Conservation (phyloP, 2,113 vertebrate genomes). For the Podarcis muralis region DNA sequence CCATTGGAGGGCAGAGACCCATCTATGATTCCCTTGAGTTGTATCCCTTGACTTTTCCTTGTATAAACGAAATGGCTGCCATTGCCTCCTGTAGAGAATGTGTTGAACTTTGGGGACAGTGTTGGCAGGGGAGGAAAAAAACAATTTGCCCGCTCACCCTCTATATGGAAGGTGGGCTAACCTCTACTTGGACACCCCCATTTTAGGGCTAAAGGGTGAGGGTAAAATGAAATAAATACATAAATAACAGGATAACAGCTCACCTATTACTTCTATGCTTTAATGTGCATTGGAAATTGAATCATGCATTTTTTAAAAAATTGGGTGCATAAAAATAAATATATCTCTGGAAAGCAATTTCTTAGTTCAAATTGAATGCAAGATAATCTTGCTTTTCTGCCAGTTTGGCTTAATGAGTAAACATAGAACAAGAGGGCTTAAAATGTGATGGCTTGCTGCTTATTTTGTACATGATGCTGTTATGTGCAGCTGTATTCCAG, state of each 20-base stretch:
- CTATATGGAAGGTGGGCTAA: neutral
- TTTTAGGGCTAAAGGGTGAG: neutral
- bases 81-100: neutral
- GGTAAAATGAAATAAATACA: neutral
- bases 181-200: too few relatives aligned
- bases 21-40: too few relatives aligned
- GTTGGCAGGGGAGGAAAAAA: neutral
- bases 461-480: neutral
- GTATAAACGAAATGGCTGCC: neutral
- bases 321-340: neutral
- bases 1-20: too few relatives aligned
- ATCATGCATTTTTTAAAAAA: neutral
- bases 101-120: neutral
- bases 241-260: neutral
- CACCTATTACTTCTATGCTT: neutral
- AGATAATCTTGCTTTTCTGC: conserved; percentile 5
- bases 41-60: neutral
- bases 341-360: neutral
- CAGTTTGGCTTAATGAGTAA: neutral
- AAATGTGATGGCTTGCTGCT: neutral
- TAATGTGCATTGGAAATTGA: neutral
- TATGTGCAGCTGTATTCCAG: neutral
- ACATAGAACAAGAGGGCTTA: neutral
- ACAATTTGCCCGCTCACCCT: neutral
- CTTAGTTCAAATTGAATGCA: neutral